Conservation (phyloP, 2,888 invertebrate genomes). For the Tetheella fluctuosa region DNA sequence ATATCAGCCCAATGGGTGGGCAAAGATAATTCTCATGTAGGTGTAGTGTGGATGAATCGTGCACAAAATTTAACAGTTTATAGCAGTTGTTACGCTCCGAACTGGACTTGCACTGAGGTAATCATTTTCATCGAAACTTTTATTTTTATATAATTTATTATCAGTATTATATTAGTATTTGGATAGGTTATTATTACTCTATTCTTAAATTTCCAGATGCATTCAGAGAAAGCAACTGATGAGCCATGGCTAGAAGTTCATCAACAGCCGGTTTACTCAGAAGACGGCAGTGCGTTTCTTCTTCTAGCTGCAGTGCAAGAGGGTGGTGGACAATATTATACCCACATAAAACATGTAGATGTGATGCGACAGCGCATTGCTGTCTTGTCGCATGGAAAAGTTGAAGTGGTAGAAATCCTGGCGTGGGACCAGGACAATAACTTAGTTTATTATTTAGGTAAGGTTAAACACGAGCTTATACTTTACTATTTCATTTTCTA, state of each 20-base stretch:
- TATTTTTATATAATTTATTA: background rate
- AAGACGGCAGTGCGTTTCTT: constrained; percentile 93
- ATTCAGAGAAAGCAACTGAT: constrained; percentile 92
- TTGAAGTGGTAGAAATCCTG: constrained; percentile 92
- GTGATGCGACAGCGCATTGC: constrained; percentile 92
- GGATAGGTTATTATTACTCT: constrained; percentile 3
- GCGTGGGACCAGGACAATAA: constrained; percentile 94
- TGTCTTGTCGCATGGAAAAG: constrained; percentile 93
- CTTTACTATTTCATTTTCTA: background rate
- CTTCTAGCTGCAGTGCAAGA: constrained; percentile 93
- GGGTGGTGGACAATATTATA: constrained; percentile 92
- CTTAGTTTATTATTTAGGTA: constrained; percentile 89
- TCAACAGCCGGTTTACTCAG: constrained; percentile 92
- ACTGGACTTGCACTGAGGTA: constrained; percentile 94
- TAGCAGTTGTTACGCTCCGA: constrained; percentile 92
- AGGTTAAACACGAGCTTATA: constrained; percentile 17
- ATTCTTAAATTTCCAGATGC: constrained; percentile 82
- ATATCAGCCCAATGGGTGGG: constrained; percentile 96
- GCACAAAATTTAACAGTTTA: constrained; percentile 96
- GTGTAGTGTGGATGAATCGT: constrained; percentile 96
- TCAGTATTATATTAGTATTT: background rate
- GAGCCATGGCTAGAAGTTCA: constrained; percentile 94
- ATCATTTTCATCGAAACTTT: constrained; percentile 16
- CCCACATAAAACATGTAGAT: constrained; percentile 94
- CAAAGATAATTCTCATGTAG: constrained; percentile 89